Conservation (phyloP, 2,797 vertebrate genomes). For the Florisuga fusca region DNA sequence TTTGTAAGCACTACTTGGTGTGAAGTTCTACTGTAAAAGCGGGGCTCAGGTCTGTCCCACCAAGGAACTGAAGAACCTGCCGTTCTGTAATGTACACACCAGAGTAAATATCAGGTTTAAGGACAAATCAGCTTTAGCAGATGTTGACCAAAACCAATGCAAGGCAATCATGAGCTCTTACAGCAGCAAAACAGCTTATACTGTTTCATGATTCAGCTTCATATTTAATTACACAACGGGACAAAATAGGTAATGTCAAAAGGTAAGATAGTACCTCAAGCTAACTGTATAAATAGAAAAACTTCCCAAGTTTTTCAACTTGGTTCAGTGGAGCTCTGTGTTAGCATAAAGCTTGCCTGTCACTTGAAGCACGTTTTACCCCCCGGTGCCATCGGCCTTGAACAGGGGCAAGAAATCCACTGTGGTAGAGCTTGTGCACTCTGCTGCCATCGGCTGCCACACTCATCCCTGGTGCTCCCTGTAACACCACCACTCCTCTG, state of each 20-base stretch:
- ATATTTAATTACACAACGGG: neutral
- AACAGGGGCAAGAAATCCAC: neutral
- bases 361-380: neutral
- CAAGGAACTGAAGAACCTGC: neutral
- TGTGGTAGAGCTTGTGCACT: neutral
- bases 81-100: neutral
- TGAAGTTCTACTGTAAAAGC: accelerated
- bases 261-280: conserved; percentile 9
- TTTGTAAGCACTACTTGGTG: neutral
- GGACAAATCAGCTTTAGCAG: conserved; percentile 45
- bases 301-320: neutral
- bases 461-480: neutral
- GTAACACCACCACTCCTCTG: accelerated
- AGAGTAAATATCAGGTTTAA: neutral
- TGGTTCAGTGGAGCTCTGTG: neutral
- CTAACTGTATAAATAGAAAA: neutral
- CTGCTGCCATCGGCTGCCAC: neutral
- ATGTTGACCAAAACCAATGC: conserved; percentile 23
- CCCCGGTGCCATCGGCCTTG: neutral
- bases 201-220: conserved; percentile 32
- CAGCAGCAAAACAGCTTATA: neutral
- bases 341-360: accelerated
- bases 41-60: neutral
- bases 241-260: neutral
- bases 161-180: conserved; percentile 21